Evolutionary conservation across 2,797 vertebrate species (phyloP).

Genomic region (Aselliscus stoliczkanus): DNA sequence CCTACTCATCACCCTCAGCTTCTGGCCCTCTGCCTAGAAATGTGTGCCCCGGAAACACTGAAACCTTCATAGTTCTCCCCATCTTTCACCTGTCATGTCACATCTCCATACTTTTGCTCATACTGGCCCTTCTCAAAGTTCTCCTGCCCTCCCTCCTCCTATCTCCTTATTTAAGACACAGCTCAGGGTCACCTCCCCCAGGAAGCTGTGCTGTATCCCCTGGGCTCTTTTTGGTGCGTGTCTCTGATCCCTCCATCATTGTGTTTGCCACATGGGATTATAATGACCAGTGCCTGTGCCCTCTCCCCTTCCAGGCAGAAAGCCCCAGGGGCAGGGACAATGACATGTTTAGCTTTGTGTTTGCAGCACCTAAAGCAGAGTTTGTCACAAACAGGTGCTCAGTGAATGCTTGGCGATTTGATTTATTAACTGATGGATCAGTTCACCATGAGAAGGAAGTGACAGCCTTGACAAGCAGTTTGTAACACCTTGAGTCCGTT

Average conservation of each 20-base stretch:
- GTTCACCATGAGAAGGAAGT: neutral
- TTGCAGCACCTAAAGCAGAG: neutral
- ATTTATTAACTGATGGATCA: no score
- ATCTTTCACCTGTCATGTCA: neutral
- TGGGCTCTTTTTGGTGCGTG: accelerated
- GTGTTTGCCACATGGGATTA: no score
- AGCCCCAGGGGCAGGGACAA: neutral
- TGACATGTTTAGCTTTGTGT: neutral
- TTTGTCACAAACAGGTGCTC: neutral
- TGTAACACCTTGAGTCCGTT: neutral
- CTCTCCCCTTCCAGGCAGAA: neutral
- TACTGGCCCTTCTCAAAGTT: neutral
- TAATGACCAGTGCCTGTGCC: accelerated
- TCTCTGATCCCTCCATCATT: neutral
- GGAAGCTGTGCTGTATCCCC: neutral
- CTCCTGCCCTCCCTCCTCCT: neutral
- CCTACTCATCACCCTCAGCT: neutral
- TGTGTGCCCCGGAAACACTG: neutral
- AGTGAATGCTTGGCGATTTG: neutral
- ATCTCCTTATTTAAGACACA: neutral
- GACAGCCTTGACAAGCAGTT: neutral
- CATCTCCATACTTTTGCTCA: neutral
- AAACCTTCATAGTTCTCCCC: neutral
- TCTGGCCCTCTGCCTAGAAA: neutral
- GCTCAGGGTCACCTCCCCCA: neutral